These are phyloP conservation scores for Oxygymnocypris stewartii DNA, from an alignment of 2,113 vertebrate species.

Conservation along the genomic window DNA sequence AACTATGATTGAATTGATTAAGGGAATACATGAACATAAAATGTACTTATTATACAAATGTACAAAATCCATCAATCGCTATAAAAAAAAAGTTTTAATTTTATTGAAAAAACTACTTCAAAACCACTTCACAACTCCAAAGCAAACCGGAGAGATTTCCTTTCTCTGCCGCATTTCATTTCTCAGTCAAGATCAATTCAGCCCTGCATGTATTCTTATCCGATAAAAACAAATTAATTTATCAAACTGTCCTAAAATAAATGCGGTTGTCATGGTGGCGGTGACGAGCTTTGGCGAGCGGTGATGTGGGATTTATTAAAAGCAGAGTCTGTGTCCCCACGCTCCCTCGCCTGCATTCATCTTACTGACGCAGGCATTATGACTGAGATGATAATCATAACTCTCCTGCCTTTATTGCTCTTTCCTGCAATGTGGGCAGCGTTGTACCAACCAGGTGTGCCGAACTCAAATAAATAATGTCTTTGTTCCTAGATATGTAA, in stretches of 20 bases:
- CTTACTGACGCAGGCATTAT: conserved; percentile 77
- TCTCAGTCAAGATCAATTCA: conserved; percentile 62
- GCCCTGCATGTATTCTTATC: conserved; percentile 60
- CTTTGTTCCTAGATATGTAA: conserved; percentile 64
- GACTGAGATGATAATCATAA: conserved; percentile 79
- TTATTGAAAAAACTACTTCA: neutral
- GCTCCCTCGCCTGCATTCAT: conserved; percentile 76
- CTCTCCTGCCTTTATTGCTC: conserved; percentile 70
- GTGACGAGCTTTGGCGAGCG: conserved; percentile 65
- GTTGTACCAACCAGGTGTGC: conserved; percentile 65
- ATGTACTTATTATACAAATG: neutral
- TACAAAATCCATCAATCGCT: neutral
- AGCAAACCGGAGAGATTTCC: neutral
- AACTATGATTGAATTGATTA: neutral
- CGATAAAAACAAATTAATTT: conserved; percentile 73
- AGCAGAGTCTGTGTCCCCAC: conserved; percentile 59
- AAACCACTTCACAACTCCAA: neutral
- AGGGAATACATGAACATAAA: neutral
- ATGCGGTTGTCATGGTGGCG: conserved; percentile 83
- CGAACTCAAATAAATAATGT: conserved; percentile 72
- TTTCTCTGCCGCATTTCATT: conserved; percentile 53
- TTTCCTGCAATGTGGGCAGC: conserved; percentile 47
- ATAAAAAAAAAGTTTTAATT: neutral
- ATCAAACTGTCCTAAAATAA: conserved; percentile 82
- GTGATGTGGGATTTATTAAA: conserved; percentile 81